These are phyloP conservation scores for Pristis pectinata DNA, from an alignment of 2,797 vertebrate species.

Conservation along the genomic window DNA sequence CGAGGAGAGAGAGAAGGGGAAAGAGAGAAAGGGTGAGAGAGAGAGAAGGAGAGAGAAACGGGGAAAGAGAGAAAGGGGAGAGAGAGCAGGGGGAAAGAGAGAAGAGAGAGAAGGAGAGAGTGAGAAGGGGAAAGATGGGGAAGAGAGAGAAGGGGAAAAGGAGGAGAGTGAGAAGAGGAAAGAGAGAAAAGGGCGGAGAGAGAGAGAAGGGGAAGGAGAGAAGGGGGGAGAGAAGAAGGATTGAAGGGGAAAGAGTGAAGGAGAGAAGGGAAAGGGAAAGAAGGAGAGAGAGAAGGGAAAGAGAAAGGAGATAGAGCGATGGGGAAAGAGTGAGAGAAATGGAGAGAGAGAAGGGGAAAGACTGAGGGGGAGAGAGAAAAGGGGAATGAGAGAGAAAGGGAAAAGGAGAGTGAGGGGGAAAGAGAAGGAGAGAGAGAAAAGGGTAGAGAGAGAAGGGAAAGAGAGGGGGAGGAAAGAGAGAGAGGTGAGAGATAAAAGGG, in stretches of 20 bases:
- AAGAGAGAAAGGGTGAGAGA: background rate
- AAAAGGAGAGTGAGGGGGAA: too few relatives aligned
- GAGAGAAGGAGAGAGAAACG: background rate
- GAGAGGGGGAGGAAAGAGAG: too few relatives aligned
- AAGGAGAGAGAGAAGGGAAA: too few relatives aligned
- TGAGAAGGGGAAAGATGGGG: too few relatives aligned
- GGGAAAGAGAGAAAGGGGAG: too few relatives aligned
- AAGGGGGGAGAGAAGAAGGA: background rate
- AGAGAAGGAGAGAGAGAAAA: too few relatives aligned
- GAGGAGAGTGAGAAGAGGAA: too few relatives aligned
- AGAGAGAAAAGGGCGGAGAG: too few relatives aligned
- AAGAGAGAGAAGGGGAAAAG: too few relatives aligned
- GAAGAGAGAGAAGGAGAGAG: too few relatives aligned
- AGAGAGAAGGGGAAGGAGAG: background rate
- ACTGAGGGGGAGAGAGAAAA: background rate
- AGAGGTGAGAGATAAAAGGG: background rate
- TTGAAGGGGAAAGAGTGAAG: background rate
- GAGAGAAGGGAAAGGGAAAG: background rate
- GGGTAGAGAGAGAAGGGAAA: too few relatives aligned
- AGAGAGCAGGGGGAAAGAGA: too few relatives aligned
- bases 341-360: background rate
- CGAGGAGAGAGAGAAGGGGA: fast-evolving
- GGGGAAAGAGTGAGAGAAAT: fast-evolving
- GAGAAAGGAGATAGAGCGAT: fast-evolving
- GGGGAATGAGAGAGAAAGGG: background rate